phyloP scores from a whole-genome alignment of 2,113 vertebrate species.

The Romanogobio albipinnatus region DNA sequence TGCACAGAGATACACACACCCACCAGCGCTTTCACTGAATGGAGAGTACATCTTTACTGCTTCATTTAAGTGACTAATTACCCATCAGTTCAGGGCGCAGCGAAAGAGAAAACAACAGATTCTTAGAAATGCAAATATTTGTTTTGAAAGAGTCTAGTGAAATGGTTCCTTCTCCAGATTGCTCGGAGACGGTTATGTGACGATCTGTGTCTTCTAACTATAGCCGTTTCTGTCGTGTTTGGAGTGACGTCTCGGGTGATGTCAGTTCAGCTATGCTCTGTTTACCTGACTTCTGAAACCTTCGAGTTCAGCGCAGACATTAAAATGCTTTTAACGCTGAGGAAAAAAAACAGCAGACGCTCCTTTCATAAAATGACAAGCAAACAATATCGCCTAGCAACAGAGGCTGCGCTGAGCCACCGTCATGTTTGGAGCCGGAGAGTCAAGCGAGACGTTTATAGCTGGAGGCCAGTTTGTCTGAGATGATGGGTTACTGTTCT shows the following conservation, averaged over 20 bases:
- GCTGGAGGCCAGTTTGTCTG: slow-evolving; percentile 39
- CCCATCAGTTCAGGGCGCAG: slow-evolving; percentile 45
- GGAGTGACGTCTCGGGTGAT: slow-evolving; percentile 30
- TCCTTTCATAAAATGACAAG: slow-evolving; percentile 36
- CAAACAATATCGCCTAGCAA: slow-evolving; percentile 49
- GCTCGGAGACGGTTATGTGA: not conserved
- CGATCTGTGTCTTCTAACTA: not conserved
- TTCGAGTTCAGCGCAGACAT: slow-evolving; percentile 29
- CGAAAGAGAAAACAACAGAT: slow-evolving; percentile 54
- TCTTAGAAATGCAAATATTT: slow-evolving; percentile 25
- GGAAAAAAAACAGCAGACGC: slow-evolving; percentile 7
- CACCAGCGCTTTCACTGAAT: slow-evolving; percentile 47
- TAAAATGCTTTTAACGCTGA: slow-evolving; percentile 48
- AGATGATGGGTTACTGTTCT: slow-evolving; percentile 34
- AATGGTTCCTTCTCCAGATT: not conserved
- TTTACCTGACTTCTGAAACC: slow-evolving; percentile 43
- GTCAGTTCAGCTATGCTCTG: slow-evolving; percentile 45
- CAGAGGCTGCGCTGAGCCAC: slow-evolving; percentile 7
- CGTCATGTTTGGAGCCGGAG: slow-evolving; percentile 25
- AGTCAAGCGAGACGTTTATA: slow-evolving; percentile 29
- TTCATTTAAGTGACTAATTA: slow-evolving; percentile 58
- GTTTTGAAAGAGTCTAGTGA: not conserved
- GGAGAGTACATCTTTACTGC: slow-evolving; percentile 36
- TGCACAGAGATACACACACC: slow-evolving; percentile 28
- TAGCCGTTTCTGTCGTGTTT: not conserved